Conservation (phyloP, 2,888 invertebrate species). For the Heliconius sara region DNA sequence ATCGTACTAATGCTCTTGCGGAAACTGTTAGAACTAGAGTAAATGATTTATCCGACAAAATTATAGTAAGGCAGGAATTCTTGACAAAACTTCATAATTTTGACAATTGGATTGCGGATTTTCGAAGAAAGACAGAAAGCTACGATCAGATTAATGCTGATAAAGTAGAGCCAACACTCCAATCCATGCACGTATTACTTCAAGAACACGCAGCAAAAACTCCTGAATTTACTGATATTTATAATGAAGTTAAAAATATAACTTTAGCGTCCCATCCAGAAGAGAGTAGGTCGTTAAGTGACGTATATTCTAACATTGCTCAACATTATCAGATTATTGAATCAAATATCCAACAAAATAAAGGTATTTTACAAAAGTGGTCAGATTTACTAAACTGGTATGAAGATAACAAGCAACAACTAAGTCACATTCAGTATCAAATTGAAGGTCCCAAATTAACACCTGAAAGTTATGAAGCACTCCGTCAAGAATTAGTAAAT, state of each 20-base stretch:
- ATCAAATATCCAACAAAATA: constrained; percentile 89
- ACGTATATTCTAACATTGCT: constrained; percentile 90
- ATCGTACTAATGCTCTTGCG: constrained; percentile 88
- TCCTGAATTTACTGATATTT: constrained; percentile 89
- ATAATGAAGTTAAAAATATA: constrained; percentile 92
- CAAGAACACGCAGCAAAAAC: constrained; percentile 94
- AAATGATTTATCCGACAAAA: constrained; percentile 91
- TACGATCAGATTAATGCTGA: constrained; percentile 92
- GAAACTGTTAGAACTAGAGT: constrained; percentile 90
- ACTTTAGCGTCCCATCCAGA: constrained; percentile 88
- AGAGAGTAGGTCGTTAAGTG: constrained; percentile 88
- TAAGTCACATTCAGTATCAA: constrained; percentile 91
- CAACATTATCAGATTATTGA: constrained; percentile 91
- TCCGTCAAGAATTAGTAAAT: constrained; percentile 88
- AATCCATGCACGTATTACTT: constrained; percentile 90
- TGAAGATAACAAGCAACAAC: constrained; percentile 90
- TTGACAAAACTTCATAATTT: constrained; percentile 91
- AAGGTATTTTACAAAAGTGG: constrained; percentile 91
- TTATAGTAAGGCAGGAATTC: constrained; percentile 92
- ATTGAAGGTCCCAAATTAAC: constrained; percentile 89
- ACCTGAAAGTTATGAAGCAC: constrained; percentile 87
- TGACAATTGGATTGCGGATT: constrained; percentile 90
- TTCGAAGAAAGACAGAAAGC: constrained; percentile 88
- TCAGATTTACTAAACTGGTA: constrained; percentile 92
- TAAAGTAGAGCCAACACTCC: constrained; percentile 90